Conservation (phyloP, 2,888 invertebrate genomes). For the Luffia ferchaultella region DNA sequence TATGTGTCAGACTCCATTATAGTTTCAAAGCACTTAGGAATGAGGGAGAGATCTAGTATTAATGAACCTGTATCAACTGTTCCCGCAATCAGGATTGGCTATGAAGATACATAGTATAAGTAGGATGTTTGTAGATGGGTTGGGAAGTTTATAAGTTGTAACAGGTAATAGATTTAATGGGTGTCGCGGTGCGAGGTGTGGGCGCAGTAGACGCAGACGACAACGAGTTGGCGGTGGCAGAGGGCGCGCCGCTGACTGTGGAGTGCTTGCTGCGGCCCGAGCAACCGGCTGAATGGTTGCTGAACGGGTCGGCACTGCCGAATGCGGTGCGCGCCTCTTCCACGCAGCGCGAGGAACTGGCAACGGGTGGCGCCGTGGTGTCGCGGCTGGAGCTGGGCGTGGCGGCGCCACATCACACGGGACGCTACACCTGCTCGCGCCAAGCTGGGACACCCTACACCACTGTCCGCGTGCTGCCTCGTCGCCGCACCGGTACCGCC, state of each 20-base stretch:
- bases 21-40: too few species aligned
- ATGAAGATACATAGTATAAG: too few species aligned
- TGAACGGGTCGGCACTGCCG: slow-evolving; percentile 6
- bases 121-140: too few species aligned
- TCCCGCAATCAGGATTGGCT: too few species aligned
- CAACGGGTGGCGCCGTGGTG: slow-evolving; percentile 17
- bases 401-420: slow-evolving; percentile 11
- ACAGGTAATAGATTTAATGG: too few species aligned
- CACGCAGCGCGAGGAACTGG: neutral
- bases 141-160: too few species aligned
- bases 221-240: slow-evolving; percentile 6
- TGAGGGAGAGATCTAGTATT: too few species aligned
- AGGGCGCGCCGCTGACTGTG: slow-evolving; percentile 7
- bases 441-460: slow-evolving; percentile 23
- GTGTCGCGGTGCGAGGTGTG: slow-evolving; percentile 4
- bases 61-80: too few species aligned
- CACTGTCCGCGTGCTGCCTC: slow-evolving; percentile 14
- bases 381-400: slow-evolving; percentile 11
- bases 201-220: slow-evolving; percentile 2
- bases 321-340: neutral
- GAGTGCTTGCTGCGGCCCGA: slow-evolving; percentile 6
- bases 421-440: slow-evolving; percentile 18
- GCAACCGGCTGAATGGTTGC: slow-evolving; percentile 8
- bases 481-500: neutral
- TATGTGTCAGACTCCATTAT: too few species aligned